phyloP scores from a whole-genome alignment of 30 jellyfish, hydroid and myxozoan genomes.

The Aurelia sp. region DNA sequence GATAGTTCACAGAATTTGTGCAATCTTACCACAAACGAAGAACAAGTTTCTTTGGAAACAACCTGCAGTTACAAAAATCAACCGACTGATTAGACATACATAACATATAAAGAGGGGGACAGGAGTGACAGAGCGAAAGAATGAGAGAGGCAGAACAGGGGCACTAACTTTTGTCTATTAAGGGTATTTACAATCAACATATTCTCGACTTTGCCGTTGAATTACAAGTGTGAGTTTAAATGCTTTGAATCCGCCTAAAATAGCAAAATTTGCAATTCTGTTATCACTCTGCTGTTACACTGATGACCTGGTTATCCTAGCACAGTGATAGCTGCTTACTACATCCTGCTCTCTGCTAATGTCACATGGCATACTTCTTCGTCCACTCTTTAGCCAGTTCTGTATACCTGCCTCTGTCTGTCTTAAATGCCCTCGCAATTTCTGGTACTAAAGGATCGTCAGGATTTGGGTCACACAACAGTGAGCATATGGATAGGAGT shows the following conservation, averaged over 20 bases:
- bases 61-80: no score
- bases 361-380: constrained; percentile 90
- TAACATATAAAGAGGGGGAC: neutral
- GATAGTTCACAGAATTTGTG: no score
- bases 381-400: constrained; percentile 95
- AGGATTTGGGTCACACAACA: constrained; percentile 99
- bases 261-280: constrained; percentile 21
- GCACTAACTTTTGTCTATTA: neutral
- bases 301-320: constrained; percentile 3
- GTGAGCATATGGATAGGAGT: constrained; percentile 94
- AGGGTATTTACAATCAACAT: constrained; percentile 49
- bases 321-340: constrained; percentile 22
- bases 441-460: constrained; percentile 99
- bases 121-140: neutral
- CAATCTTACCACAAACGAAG: no score
- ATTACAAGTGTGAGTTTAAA: neutral
- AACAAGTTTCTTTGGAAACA: no score
- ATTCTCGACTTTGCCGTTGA: constrained; percentile 6
- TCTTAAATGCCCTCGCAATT: constrained; percentile 81
- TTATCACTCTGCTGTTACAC: constrained; percentile 20
- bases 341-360: neutral
- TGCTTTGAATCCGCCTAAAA: constrained; percentile 39
- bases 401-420: constrained; percentile 70
- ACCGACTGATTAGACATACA: no score
- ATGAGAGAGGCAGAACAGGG: constrained; percentile 27